Evolutionary conservation across 2,888 invertebrate species (phyloP).

Genomic region (Tuberolachnus salignus): DNA sequence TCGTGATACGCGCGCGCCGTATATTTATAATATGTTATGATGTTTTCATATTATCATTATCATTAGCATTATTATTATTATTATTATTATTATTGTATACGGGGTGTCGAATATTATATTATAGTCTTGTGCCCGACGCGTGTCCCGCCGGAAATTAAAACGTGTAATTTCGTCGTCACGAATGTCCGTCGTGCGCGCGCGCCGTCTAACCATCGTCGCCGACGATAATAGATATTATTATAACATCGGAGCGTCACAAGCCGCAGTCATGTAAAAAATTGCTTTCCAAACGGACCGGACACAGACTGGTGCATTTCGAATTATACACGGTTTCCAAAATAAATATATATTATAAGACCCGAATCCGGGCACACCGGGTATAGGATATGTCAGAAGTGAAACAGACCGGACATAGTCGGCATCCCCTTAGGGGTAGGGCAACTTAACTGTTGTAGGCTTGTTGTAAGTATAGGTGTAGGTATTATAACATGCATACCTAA

Average conservation of each 20-base stretch:
- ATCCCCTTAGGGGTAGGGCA: too few relatives aligned
- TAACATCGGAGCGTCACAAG: conserved; percentile 13
- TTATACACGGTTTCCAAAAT: conserved; percentile 24
- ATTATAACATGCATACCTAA: too few relatives aligned
- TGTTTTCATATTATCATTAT: neutral
- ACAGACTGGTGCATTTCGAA: conserved; percentile 34
- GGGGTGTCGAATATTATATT: conserved; percentile 21
- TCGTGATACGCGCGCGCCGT: conserved; percentile 19
- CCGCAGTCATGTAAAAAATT: conserved; percentile 56
- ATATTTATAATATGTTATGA: conserved; percentile 5
- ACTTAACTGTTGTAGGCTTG: too few relatives aligned
- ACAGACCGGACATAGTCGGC: too few relatives aligned
- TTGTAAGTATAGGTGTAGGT: too few relatives aligned
- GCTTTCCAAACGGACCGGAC: conserved; percentile 24
- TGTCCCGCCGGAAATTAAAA: conserved; percentile 57
- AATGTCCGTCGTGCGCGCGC: conserved; percentile 43
- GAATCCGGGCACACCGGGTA: too few relatives aligned
- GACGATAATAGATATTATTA: conserved; percentile 31
- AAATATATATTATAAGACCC: too few relatives aligned
- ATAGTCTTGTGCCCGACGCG: conserved; percentile 54
- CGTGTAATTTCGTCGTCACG: conserved; percentile 49
- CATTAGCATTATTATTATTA: too few relatives aligned
- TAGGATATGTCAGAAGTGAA: too few relatives aligned
- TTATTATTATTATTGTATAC: neutral
- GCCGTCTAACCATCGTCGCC: conserved; percentile 21